Evolutionary conservation across 2,888 invertebrate species (phyloP), one percentile per base, ranked within the genome.

Genomic region (Eledone cirrhosa): DNA sequence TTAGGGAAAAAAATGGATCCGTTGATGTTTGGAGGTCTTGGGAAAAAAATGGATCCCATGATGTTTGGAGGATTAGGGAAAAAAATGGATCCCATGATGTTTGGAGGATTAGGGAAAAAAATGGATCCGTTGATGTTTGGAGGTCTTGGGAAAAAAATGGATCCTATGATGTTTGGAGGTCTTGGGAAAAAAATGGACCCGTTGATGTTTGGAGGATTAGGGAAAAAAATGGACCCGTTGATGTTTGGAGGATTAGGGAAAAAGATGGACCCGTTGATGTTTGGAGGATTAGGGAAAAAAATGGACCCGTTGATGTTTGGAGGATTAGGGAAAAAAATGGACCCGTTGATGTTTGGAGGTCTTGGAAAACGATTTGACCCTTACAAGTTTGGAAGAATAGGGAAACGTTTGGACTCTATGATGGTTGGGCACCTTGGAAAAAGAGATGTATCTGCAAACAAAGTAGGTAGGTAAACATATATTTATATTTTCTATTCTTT

Each of bases 261-360:
- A 29, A 67, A 29, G 8, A 29, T 67, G 67, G 67, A 67, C 67
- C 67, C 67, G 19, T 31, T 67, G 67, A 67, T 67, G 67, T 67
- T 67, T 67, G 67, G 67, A 31, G 67, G 67, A 31, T 24, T 67
- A 11, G 67, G 67, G 1, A 67, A 67, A 67, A 67, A 67, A 13
- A 67, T 67, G 67, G 67, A 67, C 31, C 67, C 67, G 8, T 31
- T 67, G 67, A 67, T 67, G 67, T 67, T 67, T 29, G 67, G 72
- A 0, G 72, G 72, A 7, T 14, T 72, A 0, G 72, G 72, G 2
- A 72, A 72, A 33, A 72, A 31, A 22, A n/a, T 72, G 72, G 72
- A 72, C 72, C 72, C 72, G 1, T 31, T 72, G 72, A 31, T 72
- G 31, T 72, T 72, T 31, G 72, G 72, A 31, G 72, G 72, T 41